These are phyloP conservation scores for Hydrozoanthus gracilis DNA, from an alignment of 92 coral and sea anemone species.

Conservation along the genomic window DNA sequence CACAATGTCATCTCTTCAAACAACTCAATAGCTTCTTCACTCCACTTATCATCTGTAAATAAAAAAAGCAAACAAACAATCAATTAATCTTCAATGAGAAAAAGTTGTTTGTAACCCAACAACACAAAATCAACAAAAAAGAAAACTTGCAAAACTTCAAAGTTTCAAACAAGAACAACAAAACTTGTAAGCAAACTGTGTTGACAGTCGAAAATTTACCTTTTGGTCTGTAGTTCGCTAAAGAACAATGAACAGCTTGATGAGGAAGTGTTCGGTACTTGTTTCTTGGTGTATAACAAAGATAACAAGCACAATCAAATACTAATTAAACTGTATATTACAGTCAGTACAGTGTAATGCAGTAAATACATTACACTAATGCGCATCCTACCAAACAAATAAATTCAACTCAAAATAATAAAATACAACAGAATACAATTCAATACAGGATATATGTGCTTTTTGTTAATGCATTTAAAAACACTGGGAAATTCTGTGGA, in stretches of 20 bases:
- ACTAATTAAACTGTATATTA: not conserved
- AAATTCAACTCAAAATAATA: too few species aligned
- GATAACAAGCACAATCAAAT: not conserved
- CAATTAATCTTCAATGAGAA: too few species aligned
- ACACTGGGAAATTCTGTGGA: too few species aligned
- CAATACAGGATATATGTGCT: too few species aligned
- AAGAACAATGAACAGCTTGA: constrained; percentile 88
- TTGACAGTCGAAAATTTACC: constrained; percentile 47
- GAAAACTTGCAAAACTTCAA: not conserved
- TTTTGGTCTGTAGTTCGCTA: constrained; percentile 80
- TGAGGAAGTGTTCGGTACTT: constrained; percentile 79
- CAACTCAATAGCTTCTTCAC: constrained; percentile 65
- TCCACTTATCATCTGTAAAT: constrained; percentile 77
- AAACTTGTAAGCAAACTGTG: not conserved
- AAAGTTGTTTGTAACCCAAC: too few species aligned
- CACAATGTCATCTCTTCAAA: constrained; percentile 86
- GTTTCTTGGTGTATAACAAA: constrained; percentile 49
- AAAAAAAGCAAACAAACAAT: not conserved
- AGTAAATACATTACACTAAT: too few species aligned
- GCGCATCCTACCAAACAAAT: too few species aligned
- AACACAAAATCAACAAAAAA: too few species aligned
- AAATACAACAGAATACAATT: too few species aligned
- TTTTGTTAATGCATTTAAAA: too few species aligned
- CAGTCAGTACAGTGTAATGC: not conserved
- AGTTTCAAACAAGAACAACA: not conserved